These are phyloP conservation scores for Heliconius melpomene DNA, from an alignment of 1,140 invertebrate species.

Conservation along the genomic window DNA sequence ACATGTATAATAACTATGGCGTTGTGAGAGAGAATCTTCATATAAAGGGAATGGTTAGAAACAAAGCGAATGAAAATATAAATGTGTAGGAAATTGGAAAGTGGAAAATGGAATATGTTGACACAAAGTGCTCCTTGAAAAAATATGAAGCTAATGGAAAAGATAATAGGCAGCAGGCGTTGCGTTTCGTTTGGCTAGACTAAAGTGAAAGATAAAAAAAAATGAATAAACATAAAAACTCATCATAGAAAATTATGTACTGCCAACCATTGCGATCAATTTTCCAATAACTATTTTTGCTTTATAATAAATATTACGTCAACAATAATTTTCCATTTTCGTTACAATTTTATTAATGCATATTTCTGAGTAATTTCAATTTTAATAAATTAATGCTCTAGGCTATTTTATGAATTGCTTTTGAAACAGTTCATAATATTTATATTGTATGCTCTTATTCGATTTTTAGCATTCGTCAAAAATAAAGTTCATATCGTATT, in stretches of 20 bases:
- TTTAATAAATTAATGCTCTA: not conserved
- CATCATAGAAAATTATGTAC: not conserved
- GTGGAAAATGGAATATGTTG: no score
- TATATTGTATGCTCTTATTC: not conserved
- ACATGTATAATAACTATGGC: not conserved
- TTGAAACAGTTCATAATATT: conserved; percentile 10
- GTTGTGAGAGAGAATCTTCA: not conserved
- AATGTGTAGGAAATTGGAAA: no score
- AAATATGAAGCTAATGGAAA: no score
- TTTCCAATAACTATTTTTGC: not conserved
- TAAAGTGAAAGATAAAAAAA: no score
- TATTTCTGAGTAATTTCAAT: not conserved
- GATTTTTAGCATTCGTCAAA: not conserved
- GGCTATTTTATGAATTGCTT: not conserved
- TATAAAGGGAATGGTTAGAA: no score
- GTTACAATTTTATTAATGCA: not conserved
- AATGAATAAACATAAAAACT: no score
- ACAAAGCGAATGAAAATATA: no score
- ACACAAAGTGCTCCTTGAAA: no score
- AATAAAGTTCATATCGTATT: not conserved
- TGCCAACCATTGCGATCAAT: not conserved
- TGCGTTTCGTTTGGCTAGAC: no score
- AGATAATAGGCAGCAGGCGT: no score
- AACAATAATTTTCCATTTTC: not conserved
- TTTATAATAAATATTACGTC: not conserved